phyloP scores from a whole-genome alignment of 2,797 vertebrate species.

The Rhabdomys pumilio region DNA sequence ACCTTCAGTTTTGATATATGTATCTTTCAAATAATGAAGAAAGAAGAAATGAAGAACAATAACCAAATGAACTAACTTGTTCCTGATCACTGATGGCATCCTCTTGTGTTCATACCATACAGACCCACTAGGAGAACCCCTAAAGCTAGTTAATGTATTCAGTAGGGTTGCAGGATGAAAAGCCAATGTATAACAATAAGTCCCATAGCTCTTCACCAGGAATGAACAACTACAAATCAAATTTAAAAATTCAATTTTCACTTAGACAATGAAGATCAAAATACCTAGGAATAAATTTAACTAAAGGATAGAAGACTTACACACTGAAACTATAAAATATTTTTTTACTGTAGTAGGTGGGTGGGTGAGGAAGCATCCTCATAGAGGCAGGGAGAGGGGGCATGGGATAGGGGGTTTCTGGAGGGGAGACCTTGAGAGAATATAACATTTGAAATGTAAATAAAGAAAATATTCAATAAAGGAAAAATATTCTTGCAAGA shows the following conservation, averaged over 20 bases:
- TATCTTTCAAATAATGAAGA: background rate
- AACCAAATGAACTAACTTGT: background rate
- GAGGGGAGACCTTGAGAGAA: no score
- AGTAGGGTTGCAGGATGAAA: background rate
- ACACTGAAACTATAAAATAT: background rate
- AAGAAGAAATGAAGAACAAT: background rate
- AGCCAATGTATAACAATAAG: background rate
- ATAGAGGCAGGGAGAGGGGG: no score
- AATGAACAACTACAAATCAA: conserved; percentile 3
- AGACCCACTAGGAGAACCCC: background rate
- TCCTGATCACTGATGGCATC: background rate
- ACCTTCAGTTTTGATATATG: background rate
- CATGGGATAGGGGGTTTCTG: no score
- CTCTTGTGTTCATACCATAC: background rate
- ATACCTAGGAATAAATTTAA: conserved; percentile 9
- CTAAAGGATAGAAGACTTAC: background rate
- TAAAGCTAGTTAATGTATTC: conserved; percentile 7
- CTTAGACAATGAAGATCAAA: background rate
- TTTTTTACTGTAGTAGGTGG: background rate
- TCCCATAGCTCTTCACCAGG: background rate
- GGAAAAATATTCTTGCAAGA: background rate
- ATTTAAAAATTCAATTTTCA: background rate
- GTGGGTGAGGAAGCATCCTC: no score
- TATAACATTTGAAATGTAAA: no score
- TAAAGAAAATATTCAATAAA: no score